Percentiles rank a stretch among this genome's conserved stretches.
These are phyloP conservation scores for Macrochelys suwanniensis DNA, from an alignment of 2,797 vertebrate species.

Conservation along the genomic window DNA sequence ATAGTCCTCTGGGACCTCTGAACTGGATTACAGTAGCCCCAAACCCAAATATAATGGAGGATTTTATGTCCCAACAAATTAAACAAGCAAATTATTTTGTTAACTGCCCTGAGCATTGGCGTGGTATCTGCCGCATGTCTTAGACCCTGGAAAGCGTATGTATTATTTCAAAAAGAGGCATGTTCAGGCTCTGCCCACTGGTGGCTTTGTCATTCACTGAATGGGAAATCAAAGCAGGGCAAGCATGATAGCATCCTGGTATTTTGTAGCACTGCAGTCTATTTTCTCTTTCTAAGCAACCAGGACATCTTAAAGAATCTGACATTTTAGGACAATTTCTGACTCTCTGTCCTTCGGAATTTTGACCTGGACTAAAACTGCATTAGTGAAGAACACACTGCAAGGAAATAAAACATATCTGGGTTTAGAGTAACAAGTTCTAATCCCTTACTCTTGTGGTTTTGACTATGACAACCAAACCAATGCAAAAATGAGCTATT, in stretches of 20 bases:
- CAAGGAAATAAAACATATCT: conserved; percentile 60
- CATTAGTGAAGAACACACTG: conserved; percentile 6
- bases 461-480: conserved; percentile 67
- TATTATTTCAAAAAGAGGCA: neutral
- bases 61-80: neutral
- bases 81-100: neutral
- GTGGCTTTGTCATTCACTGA: conserved; percentile 19
- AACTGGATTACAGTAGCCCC: neutral
- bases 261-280: conserved; percentile 44
- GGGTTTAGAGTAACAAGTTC: conserved; percentile 53
- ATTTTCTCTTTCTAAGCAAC: conserved; percentile 39
- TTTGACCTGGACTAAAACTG: conserved; percentile 43
- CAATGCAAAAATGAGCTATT: conserved; percentile 64
- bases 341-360: conserved; percentile 34
- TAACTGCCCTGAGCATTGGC: neutral
- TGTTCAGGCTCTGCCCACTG: neutral
- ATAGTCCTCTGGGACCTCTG: neutral
- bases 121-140: rapidly evolving
- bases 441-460: conserved; percentile 65
- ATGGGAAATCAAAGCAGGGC: neutral
- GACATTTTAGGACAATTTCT: conserved; percentile 55
- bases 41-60: neutral
- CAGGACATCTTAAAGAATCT: conserved; percentile 59
- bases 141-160: neutral
- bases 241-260: neutral